Percentiles rank a stretch among this genome's conserved stretches.
These are phyloP conservation scores for Gallinago undulata DNA, from an alignment of 2,113 vertebrate genomes.

Conservation along the genomic window DNA sequence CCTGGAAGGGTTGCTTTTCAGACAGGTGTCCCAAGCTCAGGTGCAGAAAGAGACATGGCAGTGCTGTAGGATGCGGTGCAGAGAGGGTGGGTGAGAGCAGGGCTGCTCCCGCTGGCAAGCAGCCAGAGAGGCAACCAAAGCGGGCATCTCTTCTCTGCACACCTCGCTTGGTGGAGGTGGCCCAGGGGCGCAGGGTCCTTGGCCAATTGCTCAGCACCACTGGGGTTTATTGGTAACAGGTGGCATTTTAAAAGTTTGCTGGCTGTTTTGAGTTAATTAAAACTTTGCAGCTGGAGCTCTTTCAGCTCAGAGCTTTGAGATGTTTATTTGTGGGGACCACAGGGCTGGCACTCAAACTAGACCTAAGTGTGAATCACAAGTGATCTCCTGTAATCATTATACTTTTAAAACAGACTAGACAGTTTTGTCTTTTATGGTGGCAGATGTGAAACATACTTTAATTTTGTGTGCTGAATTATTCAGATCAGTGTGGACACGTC, in stretches of 20 bases:
- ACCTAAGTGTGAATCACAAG: neutral
- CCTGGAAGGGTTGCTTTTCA: neutral
- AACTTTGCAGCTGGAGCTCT: neutral
- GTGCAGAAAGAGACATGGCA: neutral
- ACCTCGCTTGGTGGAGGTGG: neutral
- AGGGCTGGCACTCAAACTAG: neutral
- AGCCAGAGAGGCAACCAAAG: neutral
- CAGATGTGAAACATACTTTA: conserved; percentile 44
- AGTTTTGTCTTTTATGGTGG: conserved; percentile 26
- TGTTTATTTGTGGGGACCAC: neutral
- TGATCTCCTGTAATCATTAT: conserved; percentile 9
- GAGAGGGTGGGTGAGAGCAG: accelerated
- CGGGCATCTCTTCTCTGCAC: neutral
- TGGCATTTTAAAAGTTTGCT: neutral
- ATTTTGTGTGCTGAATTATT: conserved; percentile 53
- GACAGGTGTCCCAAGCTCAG: neutral
- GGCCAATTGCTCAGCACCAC: accelerated
- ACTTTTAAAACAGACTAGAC: conserved; percentile 14
- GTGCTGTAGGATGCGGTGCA: neutral
- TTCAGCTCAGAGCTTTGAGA: neutral
- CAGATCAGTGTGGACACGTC: neutral
- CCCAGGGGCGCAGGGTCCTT: neutral
- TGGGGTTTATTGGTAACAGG: neutral
- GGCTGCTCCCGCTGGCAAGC: neutral
- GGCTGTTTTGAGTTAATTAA: neutral